Evolutionary conservation across 2,113 vertebrate species (phyloP), one percentile per base, ranked within the genome.

Genomic region (Marmota flaviventris): DNA sequence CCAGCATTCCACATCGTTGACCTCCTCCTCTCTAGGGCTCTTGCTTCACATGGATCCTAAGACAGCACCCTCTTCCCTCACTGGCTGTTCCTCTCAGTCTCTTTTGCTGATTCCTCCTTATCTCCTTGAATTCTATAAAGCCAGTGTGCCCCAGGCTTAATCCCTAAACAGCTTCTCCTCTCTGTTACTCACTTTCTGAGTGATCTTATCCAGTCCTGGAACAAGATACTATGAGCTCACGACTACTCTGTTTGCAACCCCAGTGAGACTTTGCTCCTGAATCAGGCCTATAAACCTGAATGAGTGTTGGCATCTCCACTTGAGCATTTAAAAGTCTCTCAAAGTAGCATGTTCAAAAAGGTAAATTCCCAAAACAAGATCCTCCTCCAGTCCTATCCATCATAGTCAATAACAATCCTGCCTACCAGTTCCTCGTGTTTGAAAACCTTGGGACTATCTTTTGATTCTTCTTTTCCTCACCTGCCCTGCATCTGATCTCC

Each of bases 391-490:
- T 27, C 48, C 9, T 20, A 25, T 2, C 48, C 53, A 18, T 70
- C 14, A 45, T 8, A 34, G 18, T 17, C 48, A 53, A 77, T 14
- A 37, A 24, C 37, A 75, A 39, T 8, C 63, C 37, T 42, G 12
- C 20, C 67, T 29, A 39, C 32, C 32, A 65, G 79, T 27, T 65
- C 10, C 39, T 65, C 53, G 9, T 32, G 16, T 20, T 16, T 51
- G 56, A 96, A 79, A 77, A 22, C 11, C 9, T 11, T 37, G 24
- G 22, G 65, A 17, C 29, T n/a, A 2, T 39, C 83, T 93, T 63
- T 85, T 75, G 18, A 65, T 53, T 58, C 32, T 16, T 76, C 63
- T 84, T 96, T 92, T 78, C 81, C 89, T 78, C 75, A 73, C 6
- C 48, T 29, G 18, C n/a, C 63, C 29, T 91, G 22, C 8, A 2